phyloP scores from a whole-genome alignment of 2,113 vertebrate genomes.

The Drymodes brunneopygia region DNA sequence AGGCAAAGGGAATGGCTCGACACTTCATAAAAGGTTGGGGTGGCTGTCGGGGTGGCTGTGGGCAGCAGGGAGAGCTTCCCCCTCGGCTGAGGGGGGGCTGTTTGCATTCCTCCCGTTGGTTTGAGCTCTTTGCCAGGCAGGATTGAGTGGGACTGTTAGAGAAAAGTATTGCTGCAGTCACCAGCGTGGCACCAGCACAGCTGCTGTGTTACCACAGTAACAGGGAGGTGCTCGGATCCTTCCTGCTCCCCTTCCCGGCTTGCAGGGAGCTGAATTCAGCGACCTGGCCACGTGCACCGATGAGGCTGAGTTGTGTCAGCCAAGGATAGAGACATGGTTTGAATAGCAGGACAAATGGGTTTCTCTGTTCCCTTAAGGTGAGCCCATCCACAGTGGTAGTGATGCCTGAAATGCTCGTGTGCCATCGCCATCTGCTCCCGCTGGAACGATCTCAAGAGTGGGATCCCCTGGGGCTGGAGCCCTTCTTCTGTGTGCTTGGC shows the following conservation, averaged over 20 bases:
- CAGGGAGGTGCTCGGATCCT: background rate
- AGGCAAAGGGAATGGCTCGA: background rate
- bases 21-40: background rate
- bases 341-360: constrained; percentile 21
- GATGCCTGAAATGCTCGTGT: background rate
- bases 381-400: background rate
- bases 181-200: background rate
- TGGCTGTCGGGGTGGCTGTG: background rate
- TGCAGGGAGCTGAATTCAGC: background rate
- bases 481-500: background rate
- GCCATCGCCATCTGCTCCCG: constrained; percentile 13
- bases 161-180: background rate
- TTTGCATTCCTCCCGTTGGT: background rate
- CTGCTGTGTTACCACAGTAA: background rate
- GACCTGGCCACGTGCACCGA: rapidly evolving
- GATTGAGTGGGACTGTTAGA: background rate
- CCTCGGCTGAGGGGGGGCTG: rapidly evolving
- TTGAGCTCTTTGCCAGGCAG: background rate
- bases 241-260: background rate
- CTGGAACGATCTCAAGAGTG: background rate
- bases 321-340: background rate
- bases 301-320: background rate
- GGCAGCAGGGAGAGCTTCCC: background rate
- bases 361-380: constrained; percentile 22
- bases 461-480: background rate